Conservation (phyloP, 2,888 invertebrate species). For the Coronaproctus castanopsis region DNA sequence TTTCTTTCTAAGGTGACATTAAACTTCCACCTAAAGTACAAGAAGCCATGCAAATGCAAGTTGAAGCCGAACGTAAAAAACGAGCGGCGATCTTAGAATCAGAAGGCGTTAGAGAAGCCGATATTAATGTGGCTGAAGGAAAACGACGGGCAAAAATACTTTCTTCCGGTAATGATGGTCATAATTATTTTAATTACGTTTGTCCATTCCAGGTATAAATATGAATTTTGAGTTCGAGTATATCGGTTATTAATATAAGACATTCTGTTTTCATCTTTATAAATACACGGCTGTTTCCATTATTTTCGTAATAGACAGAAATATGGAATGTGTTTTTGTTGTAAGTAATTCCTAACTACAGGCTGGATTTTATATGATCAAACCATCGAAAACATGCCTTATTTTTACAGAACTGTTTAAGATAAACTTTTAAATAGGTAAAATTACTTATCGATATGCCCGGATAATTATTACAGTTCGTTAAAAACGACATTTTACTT, state of each 20-base stretch:
- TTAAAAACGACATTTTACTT: no score
- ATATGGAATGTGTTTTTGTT: no score
- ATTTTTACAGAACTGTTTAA: no score
- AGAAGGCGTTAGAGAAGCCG: constrained; percentile 75
- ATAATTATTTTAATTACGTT: neutral
- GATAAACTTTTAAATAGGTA: no score
- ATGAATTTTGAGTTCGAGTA: neutral
- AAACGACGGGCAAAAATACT: constrained; percentile 76
- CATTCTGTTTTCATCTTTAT: no score
- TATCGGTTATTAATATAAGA: neutral
- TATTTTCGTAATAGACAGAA: no score
- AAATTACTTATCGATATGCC: no score
- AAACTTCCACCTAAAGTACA: constrained; percentile 67
- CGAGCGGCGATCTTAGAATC: constrained; percentile 92
- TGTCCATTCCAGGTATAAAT: neutral
- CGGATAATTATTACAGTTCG: no score
- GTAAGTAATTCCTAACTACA: no score
- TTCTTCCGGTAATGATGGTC: constrained; percentile 45
- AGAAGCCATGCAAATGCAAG: constrained; percentile 99
- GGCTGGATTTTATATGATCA: no score
- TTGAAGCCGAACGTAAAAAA: constrained; percentile 93
- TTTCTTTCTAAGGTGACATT: constrained; percentile 21
- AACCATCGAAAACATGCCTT: no score
- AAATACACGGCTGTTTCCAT: neutral
- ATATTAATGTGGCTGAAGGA: constrained; percentile 95